Conservation (phyloP, 30 jellyfish, hydroid and myxozoan genomes). For the Turritopsis dohrnii region DNA sequence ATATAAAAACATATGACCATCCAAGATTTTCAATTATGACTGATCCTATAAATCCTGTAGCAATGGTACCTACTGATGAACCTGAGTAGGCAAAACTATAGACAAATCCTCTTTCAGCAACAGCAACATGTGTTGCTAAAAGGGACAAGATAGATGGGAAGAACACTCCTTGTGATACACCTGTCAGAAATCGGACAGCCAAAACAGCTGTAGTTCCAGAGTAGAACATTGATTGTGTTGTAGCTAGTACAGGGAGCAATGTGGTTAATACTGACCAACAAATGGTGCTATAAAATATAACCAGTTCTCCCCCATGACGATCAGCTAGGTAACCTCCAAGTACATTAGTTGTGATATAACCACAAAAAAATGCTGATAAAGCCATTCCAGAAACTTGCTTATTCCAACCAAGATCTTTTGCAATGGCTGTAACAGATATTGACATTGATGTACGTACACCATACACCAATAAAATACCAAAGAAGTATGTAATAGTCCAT, state of each 20-base stretch:
- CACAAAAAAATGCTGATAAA: slow-evolving; percentile 93
- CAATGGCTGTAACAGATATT: slow-evolving; percentile 71
- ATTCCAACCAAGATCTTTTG: slow-evolving; percentile 96
- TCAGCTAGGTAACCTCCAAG: slow-evolving; percentile 96
- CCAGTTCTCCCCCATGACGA: slow-evolving; percentile 86
- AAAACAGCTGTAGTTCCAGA: slow-evolving; percentile 75
- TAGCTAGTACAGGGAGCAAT: slow-evolving; percentile 66
- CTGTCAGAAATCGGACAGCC: slow-evolving; percentile 82
- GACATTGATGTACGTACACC: slow-evolving; percentile 97
- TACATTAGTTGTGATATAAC: slow-evolving; percentile 86
- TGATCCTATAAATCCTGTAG: slow-evolving; percentile 93
- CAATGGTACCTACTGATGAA: slow-evolving; percentile 84
- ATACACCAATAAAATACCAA: slow-evolving; percentile 81
- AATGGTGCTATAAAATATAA: slow-evolving; percentile 54
- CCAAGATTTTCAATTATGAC: slow-evolving; percentile 69
- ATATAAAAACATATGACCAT: slow-evolving; percentile 79
- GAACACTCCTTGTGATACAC: slow-evolving; percentile 98
- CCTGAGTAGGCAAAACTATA: slow-evolving; percentile 85
- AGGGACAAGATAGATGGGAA: slow-evolving; percentile 83
- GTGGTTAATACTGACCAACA: slow-evolving; percentile 76
- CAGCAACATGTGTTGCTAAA: slow-evolving; percentile 61
- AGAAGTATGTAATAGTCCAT: slow-evolving; percentile 68
- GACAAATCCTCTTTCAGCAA: slow-evolving; percentile 74
- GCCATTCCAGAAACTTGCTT: slow-evolving; percentile 96
- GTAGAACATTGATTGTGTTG: slow-evolving; percentile 46